These are phyloP conservation scores for Gadopsis marmoratus DNA, from an alignment of 2,797 vertebrate species.

Conservation along the genomic window DNA sequence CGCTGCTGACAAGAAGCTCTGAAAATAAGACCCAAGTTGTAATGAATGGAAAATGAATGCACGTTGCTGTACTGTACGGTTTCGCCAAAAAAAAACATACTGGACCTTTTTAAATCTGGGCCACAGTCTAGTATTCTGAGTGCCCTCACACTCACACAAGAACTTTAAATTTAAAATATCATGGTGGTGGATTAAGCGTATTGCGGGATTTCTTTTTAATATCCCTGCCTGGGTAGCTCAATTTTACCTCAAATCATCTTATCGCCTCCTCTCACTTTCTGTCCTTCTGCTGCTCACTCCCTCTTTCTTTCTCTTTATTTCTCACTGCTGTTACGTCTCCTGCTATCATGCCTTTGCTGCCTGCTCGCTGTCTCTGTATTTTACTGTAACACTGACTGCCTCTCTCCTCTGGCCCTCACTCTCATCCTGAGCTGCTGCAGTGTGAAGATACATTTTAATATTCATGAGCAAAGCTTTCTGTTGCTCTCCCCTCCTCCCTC, in stretches of 20 bases:
- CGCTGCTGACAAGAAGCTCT: not conserved
- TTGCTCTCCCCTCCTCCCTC: slow-evolving; percentile 33
- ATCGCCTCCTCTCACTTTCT: slow-evolving; percentile 22
- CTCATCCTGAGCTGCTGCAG: slow-evolving; percentile 59
- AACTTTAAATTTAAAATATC: slow-evolving; percentile 46
- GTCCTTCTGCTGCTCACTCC: slow-evolving; percentile 6
- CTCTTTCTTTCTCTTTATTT: slow-evolving; percentile 11
- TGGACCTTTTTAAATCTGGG: slow-evolving; percentile 50
- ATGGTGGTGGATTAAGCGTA: slow-evolving; percentile 46
- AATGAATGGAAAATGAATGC: not conserved
- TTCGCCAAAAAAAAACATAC: not conserved
- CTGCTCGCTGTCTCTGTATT: slow-evolving; percentile 38
- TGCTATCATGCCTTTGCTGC: slow-evolving; percentile 31
- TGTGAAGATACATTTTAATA: slow-evolving; percentile 69
- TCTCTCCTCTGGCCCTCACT: slow-evolving; percentile 35
- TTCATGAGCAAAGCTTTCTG: slow-evolving; percentile 58
- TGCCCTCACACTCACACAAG: slow-evolving; percentile 28
- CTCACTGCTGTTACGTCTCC: slow-evolving; percentile 14
- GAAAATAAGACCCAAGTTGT: not conserved
- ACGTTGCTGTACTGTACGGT: not conserved
- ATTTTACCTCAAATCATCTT: slow-evolving; percentile 52
- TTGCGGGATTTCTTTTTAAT: slow-evolving; percentile 65
- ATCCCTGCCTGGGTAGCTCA: slow-evolving; percentile 28
- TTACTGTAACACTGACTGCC: slow-evolving; percentile 40
- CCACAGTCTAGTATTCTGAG: slow-evolving; percentile 24